Conservation (phyloP, 2,113 vertebrate species). For the Melospiza georgiana region DNA sequence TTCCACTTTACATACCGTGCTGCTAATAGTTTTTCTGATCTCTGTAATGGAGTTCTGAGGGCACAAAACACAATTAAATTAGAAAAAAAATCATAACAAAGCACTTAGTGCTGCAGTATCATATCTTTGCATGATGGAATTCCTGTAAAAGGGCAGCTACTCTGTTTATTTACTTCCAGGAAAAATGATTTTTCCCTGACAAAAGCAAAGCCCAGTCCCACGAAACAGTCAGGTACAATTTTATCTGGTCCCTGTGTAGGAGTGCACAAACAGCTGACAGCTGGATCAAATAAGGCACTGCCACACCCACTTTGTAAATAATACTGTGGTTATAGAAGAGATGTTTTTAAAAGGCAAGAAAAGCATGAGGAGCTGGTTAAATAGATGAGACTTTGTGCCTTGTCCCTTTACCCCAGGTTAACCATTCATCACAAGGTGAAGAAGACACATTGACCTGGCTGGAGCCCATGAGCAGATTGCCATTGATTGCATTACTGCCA, state of each 20-base stretch:
- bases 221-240: background rate
- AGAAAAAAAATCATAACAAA: background rate
- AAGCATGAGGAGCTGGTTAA: background rate
- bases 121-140: background rate
- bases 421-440: background rate
- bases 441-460: background rate
- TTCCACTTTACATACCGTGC: background rate
- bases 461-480: background rate
- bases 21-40: constrained; percentile 53
- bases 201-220: background rate
- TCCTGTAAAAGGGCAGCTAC: constrained; percentile 34
- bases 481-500: background rate
- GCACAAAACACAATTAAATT: constrained; percentile 29
- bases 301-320: background rate
- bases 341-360: background rate
- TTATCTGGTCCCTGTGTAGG: background rate
- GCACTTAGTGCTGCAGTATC: constrained; percentile 5
- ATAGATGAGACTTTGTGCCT: background rate
- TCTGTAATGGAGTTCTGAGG: constrained; percentile 37
- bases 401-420: background rate
- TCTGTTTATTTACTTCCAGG: background rate
- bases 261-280: background rate
- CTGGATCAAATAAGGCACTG: background rate
- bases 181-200: background rate
- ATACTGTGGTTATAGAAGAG: background rate